Evolutionary conservation across 2,888 invertebrate genomes (phyloP), one percentile per base, ranked within the genome.

Genomic region (Hypolimnas misippus): DNA sequence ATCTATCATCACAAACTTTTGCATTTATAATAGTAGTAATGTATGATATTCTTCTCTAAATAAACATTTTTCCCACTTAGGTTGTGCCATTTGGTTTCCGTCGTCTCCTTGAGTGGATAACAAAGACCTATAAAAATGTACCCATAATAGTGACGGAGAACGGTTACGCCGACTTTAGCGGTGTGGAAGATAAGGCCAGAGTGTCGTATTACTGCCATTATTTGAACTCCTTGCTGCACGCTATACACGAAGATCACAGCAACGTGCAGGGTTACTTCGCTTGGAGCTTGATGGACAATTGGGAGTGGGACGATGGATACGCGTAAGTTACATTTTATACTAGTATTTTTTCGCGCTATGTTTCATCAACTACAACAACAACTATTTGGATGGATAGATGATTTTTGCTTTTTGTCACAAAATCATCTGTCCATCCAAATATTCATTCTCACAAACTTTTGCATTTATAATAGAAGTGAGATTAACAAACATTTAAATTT

Each of bases 241-340:
- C 92, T 1, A 81, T 95, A 1, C 83, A 92, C 42, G 93, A 93
- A 69, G 94, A 95, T 79, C 92, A 92, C 2, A 94, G 93, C 70
- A 94, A 94, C 70, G 93, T 95, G 2, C 84, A 86, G 19, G 96
- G 95, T 0, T 97, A 97, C 83, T 94, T 96, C 62, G 94, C 95
- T 6, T 97, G 97, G 96, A 96, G 96, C 76, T 84, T 97, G 52
- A 94, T 97, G 94, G 97, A 97, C 78, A 96, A 96, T 78, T 96
- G 95, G 80, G 97, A 97, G 84, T 97, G 97, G 97, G 93, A 93
- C 62, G 93, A 93, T 60, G 97, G 97, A 57, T 97, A 94, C 82
- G 93, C 93, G 93, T 95, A 92, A 94, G 94, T 93, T 44, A 8
- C 29, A 10, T 31, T 40, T 12, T n/a, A 44, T 55, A n/a, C n/a